Evolutionary conservation across 1,140 invertebrate species (phyloP).

Genomic region (Theocolax elegans): DNA sequence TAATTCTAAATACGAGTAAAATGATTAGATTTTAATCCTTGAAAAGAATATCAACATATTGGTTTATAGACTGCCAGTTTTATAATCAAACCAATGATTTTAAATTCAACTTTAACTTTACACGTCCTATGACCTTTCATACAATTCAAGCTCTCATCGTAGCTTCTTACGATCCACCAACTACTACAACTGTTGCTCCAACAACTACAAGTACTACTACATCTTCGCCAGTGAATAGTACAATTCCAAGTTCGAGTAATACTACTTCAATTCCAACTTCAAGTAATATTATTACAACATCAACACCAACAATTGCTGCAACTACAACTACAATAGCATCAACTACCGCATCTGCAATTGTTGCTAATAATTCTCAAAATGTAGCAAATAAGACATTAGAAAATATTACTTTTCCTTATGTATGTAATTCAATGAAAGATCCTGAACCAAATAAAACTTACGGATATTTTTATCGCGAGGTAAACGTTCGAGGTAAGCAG

Average conservation of each 20-base stretch:
- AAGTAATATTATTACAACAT: conserved; percentile 25
- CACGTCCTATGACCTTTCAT: conserved; percentile 70
- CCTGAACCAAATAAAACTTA: conserved; percentile 76
- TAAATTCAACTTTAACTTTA: conserved; percentile 73
- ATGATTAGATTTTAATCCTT: not conserved
- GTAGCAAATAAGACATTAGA: conserved; percentile 44
- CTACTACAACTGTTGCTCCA: conserved; percentile 70
- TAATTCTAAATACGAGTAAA: too few species aligned
- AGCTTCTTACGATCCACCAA: conserved; percentile 73
- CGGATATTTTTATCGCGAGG: conserved; percentile 75
- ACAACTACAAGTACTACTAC: conserved; percentile 64
- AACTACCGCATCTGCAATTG: conserved; percentile 39
- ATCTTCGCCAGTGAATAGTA: conserved; percentile 49
- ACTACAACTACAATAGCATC: conserved; percentile 42
- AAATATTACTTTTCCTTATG: conserved; percentile 53
- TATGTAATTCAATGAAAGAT: conserved; percentile 66
- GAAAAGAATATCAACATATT: conserved; percentile 73
- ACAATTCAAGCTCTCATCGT: conserved; percentile 77
- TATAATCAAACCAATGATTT: conserved; percentile 74
- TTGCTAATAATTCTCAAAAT: conserved; percentile 36
- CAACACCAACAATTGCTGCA: conserved; percentile 45
- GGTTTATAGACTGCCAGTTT: conserved; percentile 82
- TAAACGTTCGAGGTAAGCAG: conserved; percentile 73
- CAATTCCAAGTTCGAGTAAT: conserved; percentile 48
- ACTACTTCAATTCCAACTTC: conserved; percentile 45